Conservation (phyloP, 2,888 invertebrate genomes). For the Lithosia quadra region DNA sequence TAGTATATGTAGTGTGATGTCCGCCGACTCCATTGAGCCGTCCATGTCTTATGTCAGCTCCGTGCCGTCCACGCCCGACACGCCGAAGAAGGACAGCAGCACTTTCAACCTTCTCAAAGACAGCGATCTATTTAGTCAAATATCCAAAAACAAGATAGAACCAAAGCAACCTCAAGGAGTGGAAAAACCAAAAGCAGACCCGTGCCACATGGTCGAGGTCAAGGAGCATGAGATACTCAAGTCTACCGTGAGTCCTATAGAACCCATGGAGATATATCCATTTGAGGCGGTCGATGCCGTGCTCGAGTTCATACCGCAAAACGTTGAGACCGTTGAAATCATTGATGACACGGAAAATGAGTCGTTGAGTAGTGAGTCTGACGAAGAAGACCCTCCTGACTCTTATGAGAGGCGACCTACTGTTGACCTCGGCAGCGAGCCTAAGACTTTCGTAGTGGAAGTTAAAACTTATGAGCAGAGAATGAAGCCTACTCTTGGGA, state of each 20-base stretch:
- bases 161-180: slow-evolving; percentile 49
- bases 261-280: slow-evolving; percentile 78
- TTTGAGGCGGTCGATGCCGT: slow-evolving; percentile 84
- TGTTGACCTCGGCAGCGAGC: slow-evolving; percentile 68
- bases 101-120: slow-evolving; percentile 89
- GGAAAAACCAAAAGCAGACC: slow-evolving; percentile 47
- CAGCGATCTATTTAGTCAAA: slow-evolving; percentile 90
- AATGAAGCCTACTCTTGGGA: slow-evolving; percentile 75
- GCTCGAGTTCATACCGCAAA: slow-evolving; percentile 84
- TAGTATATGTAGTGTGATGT: slow-evolving; percentile 53
- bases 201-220: slow-evolving; percentile 89
- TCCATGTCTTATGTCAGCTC: slow-evolving; percentile 33
- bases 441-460: slow-evolving; percentile 76
- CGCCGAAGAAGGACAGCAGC: slow-evolving; percentile 83
- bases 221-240: slow-evolving; percentile 90
- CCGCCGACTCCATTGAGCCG: slow-evolving; percentile 61
- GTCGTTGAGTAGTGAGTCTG: slow-evolving; percentile 46
- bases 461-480: slow-evolving; percentile 73
- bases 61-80: slow-evolving; percentile 65
- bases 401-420: slow-evolving; percentile 46
- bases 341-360: slow-evolving; percentile 84
- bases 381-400: slow-evolving; percentile 57
- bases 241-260: slow-evolving; percentile 84
- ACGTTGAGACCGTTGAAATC: slow-evolving; percentile 85
- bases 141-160: slow-evolving; percentile 83